These are phyloP conservation scores for Plectrocnemia conspersa DNA, from an alignment of 1,140 invertebrate species.

Conservation along the genomic window DNA sequence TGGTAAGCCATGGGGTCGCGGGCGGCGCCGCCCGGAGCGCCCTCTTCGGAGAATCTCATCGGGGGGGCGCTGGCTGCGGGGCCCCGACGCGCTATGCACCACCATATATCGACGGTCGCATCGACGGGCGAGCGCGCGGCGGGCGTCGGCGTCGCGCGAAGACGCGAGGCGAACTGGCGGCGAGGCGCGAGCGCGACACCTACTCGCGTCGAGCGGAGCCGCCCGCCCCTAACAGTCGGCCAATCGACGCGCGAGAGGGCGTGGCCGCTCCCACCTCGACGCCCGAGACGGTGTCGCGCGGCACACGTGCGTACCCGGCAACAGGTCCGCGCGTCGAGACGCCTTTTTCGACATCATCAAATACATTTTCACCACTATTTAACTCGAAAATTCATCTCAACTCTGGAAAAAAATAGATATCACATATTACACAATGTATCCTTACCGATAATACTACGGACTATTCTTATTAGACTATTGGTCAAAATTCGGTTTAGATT, in stretches of 20 bases:
- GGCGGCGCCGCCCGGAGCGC: constrained; percentile 57
- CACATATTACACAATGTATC: no score
- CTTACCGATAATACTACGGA: no score
- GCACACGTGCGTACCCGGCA: constrained; percentile 20
- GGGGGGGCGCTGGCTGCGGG: background rate
- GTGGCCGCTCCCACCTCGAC: constrained; percentile 39
- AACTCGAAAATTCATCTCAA: no score
- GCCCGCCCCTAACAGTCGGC: constrained; percentile 43
- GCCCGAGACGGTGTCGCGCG: constrained; percentile 20
- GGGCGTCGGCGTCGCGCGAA: constrained; percentile 10
- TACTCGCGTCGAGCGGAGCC: constrained; percentile 38
- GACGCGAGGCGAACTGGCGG: constrained; percentile 47
- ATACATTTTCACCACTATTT: no score
- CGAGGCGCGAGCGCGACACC: constrained; percentile 36
- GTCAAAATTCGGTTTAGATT: no score
- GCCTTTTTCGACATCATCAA: no score
- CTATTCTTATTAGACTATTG: no score
- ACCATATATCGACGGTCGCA: no score
- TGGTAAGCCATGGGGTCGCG: constrained; percentile 64
- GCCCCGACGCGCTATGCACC: background rate
- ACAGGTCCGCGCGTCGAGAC: no score
- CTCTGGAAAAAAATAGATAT: no score
- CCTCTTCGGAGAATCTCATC: constrained; percentile 54
- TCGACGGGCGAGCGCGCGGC: background rate
- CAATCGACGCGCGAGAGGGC: constrained; percentile 41